phyloP scores from a whole-genome alignment of 2,113 vertebrate species.

The Calidris pugnax region DNA sequence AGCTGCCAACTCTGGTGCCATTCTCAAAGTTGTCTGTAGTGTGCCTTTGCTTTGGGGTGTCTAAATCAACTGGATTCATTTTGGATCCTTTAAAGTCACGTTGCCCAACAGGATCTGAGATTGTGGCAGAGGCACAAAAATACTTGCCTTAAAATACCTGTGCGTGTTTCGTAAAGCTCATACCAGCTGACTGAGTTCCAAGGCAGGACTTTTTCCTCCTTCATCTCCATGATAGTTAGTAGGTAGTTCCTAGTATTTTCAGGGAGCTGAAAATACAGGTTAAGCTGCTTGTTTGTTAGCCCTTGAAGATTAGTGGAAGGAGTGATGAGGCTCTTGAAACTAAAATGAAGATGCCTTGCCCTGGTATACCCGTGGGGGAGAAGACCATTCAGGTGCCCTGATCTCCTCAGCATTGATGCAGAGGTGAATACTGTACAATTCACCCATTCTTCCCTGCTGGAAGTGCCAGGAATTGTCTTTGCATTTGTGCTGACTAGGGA shows the following conservation, averaged over 20 bases:
- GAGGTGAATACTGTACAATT: neutral
- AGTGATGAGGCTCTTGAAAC: neutral
- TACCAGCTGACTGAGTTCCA: neutral
- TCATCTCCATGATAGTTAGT: fast-evolving
- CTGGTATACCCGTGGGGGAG: neutral
- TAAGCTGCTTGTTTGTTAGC: neutral
- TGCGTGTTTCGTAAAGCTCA: neutral
- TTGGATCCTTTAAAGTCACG: neutral
- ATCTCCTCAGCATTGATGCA: neutral
- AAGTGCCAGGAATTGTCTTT: neutral
- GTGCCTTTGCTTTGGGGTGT: neutral
- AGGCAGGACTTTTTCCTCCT: neutral
- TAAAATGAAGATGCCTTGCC: neutral
- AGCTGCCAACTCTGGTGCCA: too few species aligned
- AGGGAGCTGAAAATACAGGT: neutral
- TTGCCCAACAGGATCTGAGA: neutral
- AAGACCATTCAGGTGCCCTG: neutral
- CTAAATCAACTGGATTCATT: neutral
- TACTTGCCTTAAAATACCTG: neutral
- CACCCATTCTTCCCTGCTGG: neutral
- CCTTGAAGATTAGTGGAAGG: neutral
- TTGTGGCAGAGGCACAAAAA: neutral
- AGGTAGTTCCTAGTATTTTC: neutral
- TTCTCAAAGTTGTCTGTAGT: neutral
- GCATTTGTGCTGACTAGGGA: neutral